A percentile compares a stretch with the other conserved stretches of the same genome.
These are phyloP conservation scores for Dascyllus trimaculatus DNA, from an alignment of 2,113 vertebrate genomes.

Conservation along the genomic window DNA sequence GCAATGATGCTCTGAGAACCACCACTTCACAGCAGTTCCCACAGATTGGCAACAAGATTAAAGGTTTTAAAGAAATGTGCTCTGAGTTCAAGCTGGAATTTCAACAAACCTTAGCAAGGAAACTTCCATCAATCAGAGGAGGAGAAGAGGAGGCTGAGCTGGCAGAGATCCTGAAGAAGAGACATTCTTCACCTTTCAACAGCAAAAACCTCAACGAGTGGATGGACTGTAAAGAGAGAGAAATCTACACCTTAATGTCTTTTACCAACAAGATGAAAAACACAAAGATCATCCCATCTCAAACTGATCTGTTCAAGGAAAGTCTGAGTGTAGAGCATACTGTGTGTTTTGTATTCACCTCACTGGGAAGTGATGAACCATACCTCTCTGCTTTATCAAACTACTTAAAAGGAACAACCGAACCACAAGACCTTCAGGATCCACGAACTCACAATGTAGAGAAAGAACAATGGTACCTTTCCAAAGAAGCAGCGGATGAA, in stretches of 20 bases:
- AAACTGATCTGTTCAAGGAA: background rate
- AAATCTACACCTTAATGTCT: conserved; percentile 31
- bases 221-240: conserved; percentile 58
- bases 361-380: background rate
- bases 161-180: conserved; percentile 5
- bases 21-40: conserved; percentile 41
- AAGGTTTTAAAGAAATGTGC: conserved; percentile 41
- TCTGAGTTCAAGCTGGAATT: conserved; percentile 31
- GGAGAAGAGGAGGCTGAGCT: conserved; percentile 46
- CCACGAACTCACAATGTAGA: background rate
- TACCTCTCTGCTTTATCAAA: background rate
- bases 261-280: conserved; percentile 52
- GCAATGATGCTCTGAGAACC: conserved; percentile 62
- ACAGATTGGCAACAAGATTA: conserved; percentile 56
- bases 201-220: conserved; percentile 32
- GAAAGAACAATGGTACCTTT: conserved; percentile 12
- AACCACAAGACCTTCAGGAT: conserved; percentile 1
- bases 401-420: background rate
- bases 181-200: conserved; percentile 21
- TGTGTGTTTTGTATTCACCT: conserved; percentile 60
- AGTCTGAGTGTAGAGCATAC: background rate
- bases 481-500: accelerated
- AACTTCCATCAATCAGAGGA: conserved; percentile 59
- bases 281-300: conserved; percentile 10
- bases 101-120: background rate